These are phyloP conservation scores for Lordiphosa andalusiaca DNA, from an alignment of 2,888 invertebrate genomes.

Conservation along the genomic window DNA sequence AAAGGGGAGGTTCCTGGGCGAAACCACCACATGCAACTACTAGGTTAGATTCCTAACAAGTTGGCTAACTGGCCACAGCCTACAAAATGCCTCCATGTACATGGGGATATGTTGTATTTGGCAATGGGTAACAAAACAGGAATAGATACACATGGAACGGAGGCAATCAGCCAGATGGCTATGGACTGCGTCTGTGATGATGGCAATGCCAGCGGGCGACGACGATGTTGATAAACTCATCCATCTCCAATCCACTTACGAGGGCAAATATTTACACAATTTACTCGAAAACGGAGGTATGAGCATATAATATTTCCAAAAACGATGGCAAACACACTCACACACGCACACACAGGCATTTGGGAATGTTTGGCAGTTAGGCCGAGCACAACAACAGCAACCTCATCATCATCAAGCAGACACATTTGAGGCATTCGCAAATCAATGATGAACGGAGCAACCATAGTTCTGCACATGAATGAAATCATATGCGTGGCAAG, in stretches of 20 bases:
- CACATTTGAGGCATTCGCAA: slow-evolving; percentile 65
- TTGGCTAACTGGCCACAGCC: too few species aligned
- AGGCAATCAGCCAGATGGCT: slow-evolving; percentile 62
- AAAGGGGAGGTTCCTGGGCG: too few species aligned
- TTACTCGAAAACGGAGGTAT: slow-evolving; percentile 75
- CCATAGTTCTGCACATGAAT: slow-evolving; percentile 53
- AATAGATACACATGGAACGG: neutral
- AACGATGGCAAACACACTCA: slow-evolving; percentile 72
- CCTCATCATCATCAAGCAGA: slow-evolving; percentile 50
- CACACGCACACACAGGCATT: slow-evolving; percentile 27
- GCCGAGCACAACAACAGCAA: slow-evolving; percentile 50
- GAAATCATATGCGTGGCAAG: slow-evolving; percentile 56
- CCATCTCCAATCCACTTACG: slow-evolving; percentile 80
- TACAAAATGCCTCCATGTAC: too few species aligned
- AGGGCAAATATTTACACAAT: slow-evolving; percentile 78
- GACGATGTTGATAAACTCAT: slow-evolving; percentile 77
- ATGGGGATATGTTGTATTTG: too few species aligned
- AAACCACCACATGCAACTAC: too few species aligned
- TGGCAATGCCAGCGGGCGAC: slow-evolving; percentile 47
- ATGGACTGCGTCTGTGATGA: slow-evolving; percentile 24
- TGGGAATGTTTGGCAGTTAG: slow-evolving; percentile 65
- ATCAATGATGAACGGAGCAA: slow-evolving; percentile 54
- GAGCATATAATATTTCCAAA: slow-evolving; percentile 78
- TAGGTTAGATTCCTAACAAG: too few species aligned
- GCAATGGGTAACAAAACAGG: slow-evolving; percentile 2